A percentile compares a stretch with the other conserved stretches of the same genome.
Evolutionary conservation across 2,797 vertebrate species (phyloP).

Genomic region (Cirrhinus molitorella): DNA sequence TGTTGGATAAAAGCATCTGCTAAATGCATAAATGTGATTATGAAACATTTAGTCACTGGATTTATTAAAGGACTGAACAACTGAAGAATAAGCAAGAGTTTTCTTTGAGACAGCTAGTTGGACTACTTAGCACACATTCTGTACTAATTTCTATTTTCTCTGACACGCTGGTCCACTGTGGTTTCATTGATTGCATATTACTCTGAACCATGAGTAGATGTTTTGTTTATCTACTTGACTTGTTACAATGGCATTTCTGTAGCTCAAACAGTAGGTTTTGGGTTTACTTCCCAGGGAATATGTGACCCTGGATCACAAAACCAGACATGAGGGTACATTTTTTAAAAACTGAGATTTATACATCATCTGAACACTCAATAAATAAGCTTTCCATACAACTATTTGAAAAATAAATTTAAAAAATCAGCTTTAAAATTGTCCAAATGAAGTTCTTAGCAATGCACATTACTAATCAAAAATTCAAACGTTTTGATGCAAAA

Average conservation of each 20-base stretch:
- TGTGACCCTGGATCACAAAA: too few relatives aligned
- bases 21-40: background rate
- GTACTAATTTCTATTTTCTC: background rate
- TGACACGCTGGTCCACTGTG: background rate
- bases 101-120: background rate
- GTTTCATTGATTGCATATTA: background rate
- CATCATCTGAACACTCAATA: too few relatives aligned
- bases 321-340: too few relatives aligned
- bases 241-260: background rate
- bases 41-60: background rate
- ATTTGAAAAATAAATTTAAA: too few relatives aligned
- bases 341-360: too few relatives aligned
- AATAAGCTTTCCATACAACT: too few relatives aligned
- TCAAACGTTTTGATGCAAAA: too few relatives aligned
- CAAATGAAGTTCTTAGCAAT: too few relatives aligned
- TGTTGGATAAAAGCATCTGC: background rate
- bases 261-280: background rate
- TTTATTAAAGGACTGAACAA: background rate
- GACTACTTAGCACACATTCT: background rate
- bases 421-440: too few relatives aligned
- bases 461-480: too few relatives aligned
- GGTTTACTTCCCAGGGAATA: background rate
- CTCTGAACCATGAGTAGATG: background rate
- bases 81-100: background rate
- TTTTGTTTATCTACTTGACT: background rate